Evolutionary conservation across 2,113 vertebrate species (phyloP).

Genomic region (Gnathonemus echidnorhynchus): DNA sequence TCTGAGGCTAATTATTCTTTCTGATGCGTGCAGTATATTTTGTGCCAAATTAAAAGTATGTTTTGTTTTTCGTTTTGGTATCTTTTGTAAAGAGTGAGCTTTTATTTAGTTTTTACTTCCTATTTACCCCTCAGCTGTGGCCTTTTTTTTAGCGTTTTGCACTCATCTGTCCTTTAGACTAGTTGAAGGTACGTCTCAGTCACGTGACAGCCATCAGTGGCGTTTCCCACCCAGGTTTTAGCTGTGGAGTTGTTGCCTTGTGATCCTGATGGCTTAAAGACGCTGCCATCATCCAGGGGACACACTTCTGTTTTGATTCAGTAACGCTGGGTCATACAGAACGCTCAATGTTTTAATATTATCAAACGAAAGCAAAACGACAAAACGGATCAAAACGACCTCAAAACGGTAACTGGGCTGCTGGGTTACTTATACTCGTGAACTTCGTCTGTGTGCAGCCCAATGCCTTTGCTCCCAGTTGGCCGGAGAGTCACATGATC

Average conservation of each 20-base stretch:
- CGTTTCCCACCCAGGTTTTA: background rate
- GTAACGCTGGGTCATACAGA: background rate
- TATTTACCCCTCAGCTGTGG: background rate
- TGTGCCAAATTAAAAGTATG: background rate
- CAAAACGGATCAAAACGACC: background rate
- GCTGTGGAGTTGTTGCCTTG: background rate
- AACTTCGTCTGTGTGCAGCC: conserved; percentile 8
- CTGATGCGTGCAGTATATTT: background rate
- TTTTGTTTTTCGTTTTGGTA: background rate
- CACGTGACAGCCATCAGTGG: background rate
- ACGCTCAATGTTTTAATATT: background rate
- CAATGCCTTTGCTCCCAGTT: background rate
- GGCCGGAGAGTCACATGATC: conserved; percentile 32
- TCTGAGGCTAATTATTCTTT: background rate
- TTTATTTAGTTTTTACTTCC: background rate
- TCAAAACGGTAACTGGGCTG: background rate
- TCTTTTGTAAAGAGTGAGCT: background rate
- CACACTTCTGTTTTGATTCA: background rate
- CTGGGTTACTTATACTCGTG: conserved; percentile 33
- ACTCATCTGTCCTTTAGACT: background rate
- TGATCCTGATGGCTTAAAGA: background rate
- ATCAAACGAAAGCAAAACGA: background rate
- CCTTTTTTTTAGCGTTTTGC: background rate
- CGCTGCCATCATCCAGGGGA: background rate
- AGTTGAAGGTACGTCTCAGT: background rate